Evolutionary conservation across 1,140 invertebrate species (phyloP).

Genomic region (Aphelenchoides fujianensis): DNA sequence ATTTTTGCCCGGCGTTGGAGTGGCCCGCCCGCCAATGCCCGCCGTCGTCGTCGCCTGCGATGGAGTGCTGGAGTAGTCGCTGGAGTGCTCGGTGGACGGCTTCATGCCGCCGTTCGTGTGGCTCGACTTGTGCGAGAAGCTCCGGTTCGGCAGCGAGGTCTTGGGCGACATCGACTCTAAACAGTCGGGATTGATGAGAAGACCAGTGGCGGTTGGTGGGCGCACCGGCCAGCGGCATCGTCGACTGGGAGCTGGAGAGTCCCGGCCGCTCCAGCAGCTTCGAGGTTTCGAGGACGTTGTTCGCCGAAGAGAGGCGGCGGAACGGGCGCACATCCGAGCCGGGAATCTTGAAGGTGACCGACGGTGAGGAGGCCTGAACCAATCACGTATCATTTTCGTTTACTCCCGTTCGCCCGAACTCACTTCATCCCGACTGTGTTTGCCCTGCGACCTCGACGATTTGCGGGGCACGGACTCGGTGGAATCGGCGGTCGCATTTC

Average conservation of each 20-base stretch:
- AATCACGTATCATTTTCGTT: neutral
- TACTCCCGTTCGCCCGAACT: neutral
- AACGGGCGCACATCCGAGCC: conserved; percentile 18
- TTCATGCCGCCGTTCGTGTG: neutral
- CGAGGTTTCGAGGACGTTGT: neutral
- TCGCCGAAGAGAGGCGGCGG: conserved; percentile 20
- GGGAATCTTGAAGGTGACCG: conserved; percentile 34
- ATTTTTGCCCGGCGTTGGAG: conserved; percentile 5
- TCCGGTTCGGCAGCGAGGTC: neutral
- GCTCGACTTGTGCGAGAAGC: conserved; percentile 1
- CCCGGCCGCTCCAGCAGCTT: neutral
- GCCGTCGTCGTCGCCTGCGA: neutral
- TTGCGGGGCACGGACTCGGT: neutral
- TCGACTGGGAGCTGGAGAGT: neutral
- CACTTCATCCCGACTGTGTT: neutral
- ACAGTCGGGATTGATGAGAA: neutral
- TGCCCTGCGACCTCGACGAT: neutral
- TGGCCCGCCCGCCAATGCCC: neutral
- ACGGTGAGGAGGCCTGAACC: conserved; percentile 21
- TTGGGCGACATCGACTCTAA: neutral
- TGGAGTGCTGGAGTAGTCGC: neutral
- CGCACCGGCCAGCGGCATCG: conserved; percentile 6
- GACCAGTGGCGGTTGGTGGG: neutral
- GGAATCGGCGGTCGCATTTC: neutral
- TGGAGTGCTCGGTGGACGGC: conserved; percentile 10